Conservation (phyloP, 2,113 vertebrate species). For the Macquaria australasica region DNA sequence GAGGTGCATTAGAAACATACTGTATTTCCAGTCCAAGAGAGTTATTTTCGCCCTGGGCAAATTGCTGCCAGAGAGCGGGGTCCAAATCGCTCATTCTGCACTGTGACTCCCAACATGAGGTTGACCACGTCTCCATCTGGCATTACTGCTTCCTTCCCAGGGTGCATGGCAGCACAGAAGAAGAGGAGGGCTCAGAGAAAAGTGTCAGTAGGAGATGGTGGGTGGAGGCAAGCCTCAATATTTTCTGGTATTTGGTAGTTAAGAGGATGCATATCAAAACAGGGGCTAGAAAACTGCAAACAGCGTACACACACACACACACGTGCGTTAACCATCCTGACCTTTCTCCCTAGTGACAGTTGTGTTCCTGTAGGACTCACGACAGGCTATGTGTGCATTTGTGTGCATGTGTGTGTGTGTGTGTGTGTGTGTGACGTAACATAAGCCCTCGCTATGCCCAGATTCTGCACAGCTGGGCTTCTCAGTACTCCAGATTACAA, state of each 20-base stretch:
- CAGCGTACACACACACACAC: constrained; percentile 14
- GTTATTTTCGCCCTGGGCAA: constrained; percentile 64
- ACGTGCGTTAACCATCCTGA: constrained; percentile 51
- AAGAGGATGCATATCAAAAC: constrained; percentile 26
- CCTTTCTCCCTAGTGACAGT: constrained; percentile 65
- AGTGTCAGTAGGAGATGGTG: constrained; percentile 12
- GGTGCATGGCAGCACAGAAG: constrained; percentile 46
- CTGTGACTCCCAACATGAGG: constrained; percentile 53
- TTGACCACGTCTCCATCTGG: constrained; percentile 71
- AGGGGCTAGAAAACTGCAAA: constrained; percentile 10
- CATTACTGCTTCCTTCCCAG: constrained; percentile 56
- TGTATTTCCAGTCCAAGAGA: constrained; percentile 45
- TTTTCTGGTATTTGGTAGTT: constrained; percentile 32
- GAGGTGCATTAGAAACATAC: constrained; percentile 59
- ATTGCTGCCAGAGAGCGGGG: constrained; percentile 60
- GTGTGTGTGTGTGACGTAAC: constrained; percentile 76
- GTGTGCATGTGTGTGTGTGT: constrained; percentile 33
- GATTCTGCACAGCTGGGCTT: constrained; percentile 84
- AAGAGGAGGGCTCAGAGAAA: constrained; percentile 26
- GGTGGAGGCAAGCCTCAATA: constrained; percentile 26
- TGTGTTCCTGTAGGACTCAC: constrained; percentile 69
- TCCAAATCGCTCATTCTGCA: constrained; percentile 59
- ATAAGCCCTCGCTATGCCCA: constrained; percentile 77
- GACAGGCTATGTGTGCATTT: constrained; percentile 52
- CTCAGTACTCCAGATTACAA: constrained; percentile 85